Evolutionary conservation across 2,113 vertebrate species (phyloP), one percentile per base, ranked within the genome.

Genomic region (Dasyornis broadbenti): DNA sequence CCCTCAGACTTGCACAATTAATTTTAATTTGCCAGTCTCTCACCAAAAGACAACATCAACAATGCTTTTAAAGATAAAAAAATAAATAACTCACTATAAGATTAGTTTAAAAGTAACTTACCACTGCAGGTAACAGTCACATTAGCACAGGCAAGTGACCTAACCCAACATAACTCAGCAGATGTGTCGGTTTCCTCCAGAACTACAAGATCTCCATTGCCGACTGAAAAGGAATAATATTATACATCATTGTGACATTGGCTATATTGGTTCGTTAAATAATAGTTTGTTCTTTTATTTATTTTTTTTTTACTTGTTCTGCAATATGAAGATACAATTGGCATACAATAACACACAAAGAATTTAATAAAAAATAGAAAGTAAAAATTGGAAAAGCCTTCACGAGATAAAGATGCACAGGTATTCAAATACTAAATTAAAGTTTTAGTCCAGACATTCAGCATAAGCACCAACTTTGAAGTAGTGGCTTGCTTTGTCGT

Each of bases 171-270:
- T 2, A 96, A 2, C 0, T 0, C 0, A 45, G 39, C 89, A 68
- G 4, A 35, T 15, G 10, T 71, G n/a, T 0, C 0, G 4, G 1
- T 6, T 44, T 0, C 0, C 0, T 3, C 0, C 2, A 0, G 0
- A 20, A 57, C 14, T 14, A 2, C 0, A 3, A 86, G 6, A 78
- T 1, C 3, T 6, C 5, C 0, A 0, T 0, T 0, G 1, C 0
- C 2, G 1, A 1, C 95, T 96, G 84, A 37, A 94, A 94, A 79
- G 13, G 28, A 84, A 86, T 52, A 70, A 71, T 39, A 78, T 39
- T 33, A 37, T 21, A 47, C 10, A 35, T 73, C 16, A 83, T 28
- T 73, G 30, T 89, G 47, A 71, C 42, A 77, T 2, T 66, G 24
- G 11, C 23, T 77, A 20, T 47, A 61, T 0, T 24, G 20, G 66